Evolutionary conservation across 2,797 vertebrate species (phyloP), one percentile per base, ranked within the genome.

Genomic region (Rhynchonycteris naso): DNA sequence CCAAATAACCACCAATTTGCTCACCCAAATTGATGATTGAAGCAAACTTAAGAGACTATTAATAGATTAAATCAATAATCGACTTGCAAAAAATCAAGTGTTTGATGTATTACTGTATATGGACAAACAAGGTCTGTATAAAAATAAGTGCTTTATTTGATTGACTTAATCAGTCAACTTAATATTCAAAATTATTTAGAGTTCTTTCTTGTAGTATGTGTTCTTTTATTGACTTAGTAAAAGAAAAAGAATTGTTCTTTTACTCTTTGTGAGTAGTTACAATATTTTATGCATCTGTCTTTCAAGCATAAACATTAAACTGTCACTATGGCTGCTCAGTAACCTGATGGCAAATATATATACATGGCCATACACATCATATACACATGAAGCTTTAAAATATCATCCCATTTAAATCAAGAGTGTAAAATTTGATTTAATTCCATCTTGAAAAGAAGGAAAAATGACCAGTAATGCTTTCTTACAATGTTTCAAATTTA

Each of bases 401-500:
- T 81, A 69, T 0, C 90, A 87, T 87, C 75, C 94, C 56, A n/a
- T 87, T 97, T 95, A 94, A 84, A 97, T 95, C 91, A 90, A 82
- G 68, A 90, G 68, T 66, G 21, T 47, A 87, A 96, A 96, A 97
- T 96, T 95, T 97, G 93, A 97, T 96, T 98, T 96, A 97, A 98
- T 98, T 98, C 94, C 95, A 69, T 90, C 83, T 69, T 78, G 84
- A 97, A 50, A 28, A 92, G 74, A 93, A 95, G 21, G 24, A 52
- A 87, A 96, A 97, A 78, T 76, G 47, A 96, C 59, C 24, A 76
- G 90, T 82, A 68, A 9, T 43, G 58, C 69, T 97, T 82, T 52
- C 68, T 96, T n/a, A 72, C 88, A 38, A 83, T 43, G 6, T 93
- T 97, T 93, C 71, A 96, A 95, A 97, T 96, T 95, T 95, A 71